phyloP scores from a whole-genome alignment of 2,113 vertebrate species.

The Microtus montanus region DNA sequence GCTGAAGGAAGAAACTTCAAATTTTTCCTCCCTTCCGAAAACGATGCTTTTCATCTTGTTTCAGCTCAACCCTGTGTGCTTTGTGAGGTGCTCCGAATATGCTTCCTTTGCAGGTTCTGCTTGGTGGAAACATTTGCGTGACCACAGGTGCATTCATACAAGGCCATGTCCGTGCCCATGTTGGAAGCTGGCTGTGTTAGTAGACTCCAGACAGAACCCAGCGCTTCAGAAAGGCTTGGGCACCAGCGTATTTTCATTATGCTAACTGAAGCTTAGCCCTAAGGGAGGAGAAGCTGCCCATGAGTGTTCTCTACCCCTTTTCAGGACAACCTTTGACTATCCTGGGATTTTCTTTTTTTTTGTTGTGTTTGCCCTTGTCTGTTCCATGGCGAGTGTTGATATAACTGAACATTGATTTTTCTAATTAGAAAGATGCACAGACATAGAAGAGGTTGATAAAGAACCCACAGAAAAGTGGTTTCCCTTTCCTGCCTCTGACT shows the following conservation, averaged over 20 bases:
- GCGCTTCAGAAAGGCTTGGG: neutral
- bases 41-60: neutral
- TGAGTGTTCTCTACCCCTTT: slow-evolving; percentile 5
- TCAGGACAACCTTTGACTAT: slow-evolving; percentile 1
- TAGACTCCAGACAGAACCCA: neutral
- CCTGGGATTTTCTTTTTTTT: neutral
- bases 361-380: slow-evolving; percentile 7
- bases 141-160: slow-evolving; percentile 48
- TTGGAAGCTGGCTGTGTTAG: neutral
- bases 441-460: accelerated
- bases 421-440: neutral
- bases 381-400: neutral
- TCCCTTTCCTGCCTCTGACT: slow-evolving; percentile 15
- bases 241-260: slow-evolving; percentile 31
- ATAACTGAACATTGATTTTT: slow-evolving; percentile 5
- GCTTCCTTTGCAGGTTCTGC: neutral
- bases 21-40: neutral
- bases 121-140: slow-evolving; percentile 57
- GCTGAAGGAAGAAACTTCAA: neutral
- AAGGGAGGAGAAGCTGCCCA: neutral
- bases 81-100: slow-evolving; percentile 27
- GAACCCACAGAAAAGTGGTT: neutral
- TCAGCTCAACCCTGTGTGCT: neutral
- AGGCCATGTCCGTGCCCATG: neutral
- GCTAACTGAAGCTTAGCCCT: neutral